A percentile compares a stretch with the other conserved stretches of the same genome.
Conservation (phyloP, 2,113 vertebrate species). For the Otolemur garnettii region DNA sequence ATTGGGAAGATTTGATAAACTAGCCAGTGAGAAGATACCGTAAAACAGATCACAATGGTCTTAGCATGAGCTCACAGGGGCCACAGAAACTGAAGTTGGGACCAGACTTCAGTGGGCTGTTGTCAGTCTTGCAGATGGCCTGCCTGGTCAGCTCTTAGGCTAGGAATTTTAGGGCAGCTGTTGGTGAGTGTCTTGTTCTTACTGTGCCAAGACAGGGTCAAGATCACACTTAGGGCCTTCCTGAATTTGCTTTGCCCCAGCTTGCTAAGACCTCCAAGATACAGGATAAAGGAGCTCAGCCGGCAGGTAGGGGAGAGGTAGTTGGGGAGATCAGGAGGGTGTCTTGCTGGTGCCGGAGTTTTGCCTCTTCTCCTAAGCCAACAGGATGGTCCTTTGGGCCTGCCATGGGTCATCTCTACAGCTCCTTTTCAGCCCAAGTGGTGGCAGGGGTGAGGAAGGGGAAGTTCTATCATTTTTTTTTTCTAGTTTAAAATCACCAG, state of each 20-base stretch:
- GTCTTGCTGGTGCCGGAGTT: background rate
- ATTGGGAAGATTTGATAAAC: slow-evolving; percentile 35
- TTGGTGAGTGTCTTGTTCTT: background rate
- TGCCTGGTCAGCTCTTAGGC: background rate
- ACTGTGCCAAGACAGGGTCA: background rate
- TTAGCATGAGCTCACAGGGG: background rate
- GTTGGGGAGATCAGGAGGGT: background rate
- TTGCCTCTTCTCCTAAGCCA: background rate
- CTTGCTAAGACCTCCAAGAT: background rate
- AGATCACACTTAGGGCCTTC: background rate
- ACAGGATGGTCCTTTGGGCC: background rate
- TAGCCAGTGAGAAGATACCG: background rate
- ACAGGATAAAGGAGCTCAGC: background rate
- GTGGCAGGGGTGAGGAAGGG: slow-evolving; percentile 18
- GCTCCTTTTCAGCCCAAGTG: background rate
- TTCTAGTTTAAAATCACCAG: slow-evolving; percentile 1
- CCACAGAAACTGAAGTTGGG: background rate
- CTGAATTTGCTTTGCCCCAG: background rate
- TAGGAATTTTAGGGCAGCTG: background rate
- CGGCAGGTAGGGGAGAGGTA: background rate
- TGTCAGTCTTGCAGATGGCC: background rate
- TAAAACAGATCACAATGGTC: background rate
- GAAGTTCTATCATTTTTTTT: background rate
- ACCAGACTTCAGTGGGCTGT: background rate
- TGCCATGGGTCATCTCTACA: background rate